Conservation (phyloP, 2,888 invertebrate genomes). For the Schrankia costaestrigalis region DNA sequence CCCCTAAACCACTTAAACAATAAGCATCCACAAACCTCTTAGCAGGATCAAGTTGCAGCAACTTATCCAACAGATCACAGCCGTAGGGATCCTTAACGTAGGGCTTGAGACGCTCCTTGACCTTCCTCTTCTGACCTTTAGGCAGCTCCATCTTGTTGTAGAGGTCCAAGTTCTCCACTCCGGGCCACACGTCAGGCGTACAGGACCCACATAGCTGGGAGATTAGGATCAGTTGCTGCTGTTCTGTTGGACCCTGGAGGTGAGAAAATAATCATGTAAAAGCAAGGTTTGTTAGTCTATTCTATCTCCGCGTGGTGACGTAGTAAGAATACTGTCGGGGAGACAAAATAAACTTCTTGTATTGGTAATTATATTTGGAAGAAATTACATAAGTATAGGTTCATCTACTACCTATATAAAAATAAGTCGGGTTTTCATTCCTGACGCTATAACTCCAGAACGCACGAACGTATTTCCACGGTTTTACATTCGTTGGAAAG, state of each 20-base stretch:
- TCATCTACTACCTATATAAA: too few species aligned
- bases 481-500: too few species aligned
- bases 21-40: constrained; percentile 83
- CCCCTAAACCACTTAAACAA: too few species aligned
- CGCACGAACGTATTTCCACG: too few species aligned
- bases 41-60: constrained; percentile 94
- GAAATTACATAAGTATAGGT: too few species aligned
- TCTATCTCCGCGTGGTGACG: neutral
- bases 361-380: too few species aligned
- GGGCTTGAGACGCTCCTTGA: constrained; percentile 89
- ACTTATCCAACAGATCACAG: constrained; percentile 94
- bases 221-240: constrained; percentile 96
- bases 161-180: constrained; percentile 92
- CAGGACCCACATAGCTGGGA: constrained; percentile 98
- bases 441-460: too few species aligned
- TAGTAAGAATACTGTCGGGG: too few species aligned
- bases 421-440: too few species aligned
- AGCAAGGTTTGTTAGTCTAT: neutral
- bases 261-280: neutral
- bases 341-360: too few species aligned
- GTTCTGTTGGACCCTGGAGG: constrained; percentile 93
- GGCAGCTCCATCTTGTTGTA: constrained; percentile 94
- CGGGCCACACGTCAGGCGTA: constrained; percentile 95
- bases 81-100: constrained; percentile 96
- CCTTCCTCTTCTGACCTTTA: constrained; percentile 91